Percentiles rank a stretch among this genome's conserved stretches.
Conservation (phyloP, 2,113 vertebrate species). For the Cephalopholis sonnerati region DNA sequence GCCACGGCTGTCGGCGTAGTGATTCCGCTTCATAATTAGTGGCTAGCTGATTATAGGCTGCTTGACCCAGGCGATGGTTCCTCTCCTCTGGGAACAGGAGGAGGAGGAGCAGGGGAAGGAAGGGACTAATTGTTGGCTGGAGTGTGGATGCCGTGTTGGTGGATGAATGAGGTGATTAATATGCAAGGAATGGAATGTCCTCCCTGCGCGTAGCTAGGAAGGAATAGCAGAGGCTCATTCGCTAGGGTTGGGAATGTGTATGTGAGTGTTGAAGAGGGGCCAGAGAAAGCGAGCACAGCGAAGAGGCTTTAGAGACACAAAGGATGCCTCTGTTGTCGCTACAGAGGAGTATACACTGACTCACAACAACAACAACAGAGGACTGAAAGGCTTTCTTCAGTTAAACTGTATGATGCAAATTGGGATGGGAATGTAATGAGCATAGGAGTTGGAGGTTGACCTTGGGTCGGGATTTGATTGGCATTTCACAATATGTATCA, state of each 20-base stretch:
- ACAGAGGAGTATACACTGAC: conserved; percentile 43
- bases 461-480: conserved; percentile 22
- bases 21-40: conserved; percentile 63
- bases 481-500: conserved; percentile 1
- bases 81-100: conserved; percentile 49
- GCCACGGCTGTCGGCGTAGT: conserved; percentile 2
- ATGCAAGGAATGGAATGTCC: conserved; percentile 81
- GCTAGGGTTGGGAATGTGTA: conserved; percentile 23
- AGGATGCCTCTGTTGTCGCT: conserved; percentile 67
- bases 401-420: conserved; percentile 27
- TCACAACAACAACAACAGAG: conserved; percentile 56
- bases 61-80: conserved; percentile 50
- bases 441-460: background rate
- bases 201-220: conserved; percentile 52
- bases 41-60: conserved; percentile 62
- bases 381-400: conserved; percentile 53
- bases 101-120: conserved; percentile 53
- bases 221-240: conserved; percentile 62
- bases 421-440: conserved; percentile 22
- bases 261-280: conserved; percentile 16
- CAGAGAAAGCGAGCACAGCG: conserved; percentile 46
- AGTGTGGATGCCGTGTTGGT: conserved; percentile 48
- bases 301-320: conserved; percentile 67
- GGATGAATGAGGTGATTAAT: conserved; percentile 76
- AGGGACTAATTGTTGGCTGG: conserved; percentile 71